Conservation (phyloP, 2,113 vertebrate species). For the Menidia beryllina region DNA sequence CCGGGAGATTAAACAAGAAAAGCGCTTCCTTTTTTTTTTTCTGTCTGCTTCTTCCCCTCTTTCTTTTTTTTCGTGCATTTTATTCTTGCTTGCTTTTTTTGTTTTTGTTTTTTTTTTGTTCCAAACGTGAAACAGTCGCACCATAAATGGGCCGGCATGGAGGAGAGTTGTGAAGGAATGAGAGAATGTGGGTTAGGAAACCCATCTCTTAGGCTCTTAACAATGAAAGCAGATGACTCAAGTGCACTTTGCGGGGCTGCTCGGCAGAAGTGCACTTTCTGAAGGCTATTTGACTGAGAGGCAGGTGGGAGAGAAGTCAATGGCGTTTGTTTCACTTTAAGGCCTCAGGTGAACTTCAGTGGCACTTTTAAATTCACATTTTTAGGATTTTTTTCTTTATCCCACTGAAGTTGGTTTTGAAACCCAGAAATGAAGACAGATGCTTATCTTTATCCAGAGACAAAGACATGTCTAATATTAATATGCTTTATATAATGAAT, state of each 20-base stretch:
- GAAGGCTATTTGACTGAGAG: slow-evolving; percentile 46
- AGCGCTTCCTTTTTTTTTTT: slow-evolving; percentile 68
- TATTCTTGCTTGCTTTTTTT: slow-evolving; percentile 53
- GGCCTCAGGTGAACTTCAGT: slow-evolving; percentile 77
- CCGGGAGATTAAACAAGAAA: slow-evolving; percentile 78
- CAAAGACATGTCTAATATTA: slow-evolving; percentile 64
- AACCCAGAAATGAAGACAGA: slow-evolving; percentile 61
- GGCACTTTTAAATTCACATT: slow-evolving; percentile 59
- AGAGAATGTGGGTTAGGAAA: slow-evolving; percentile 51
- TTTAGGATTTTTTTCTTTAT: slow-evolving; percentile 38
- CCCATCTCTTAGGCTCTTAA: slow-evolving; percentile 52
- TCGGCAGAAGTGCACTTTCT: slow-evolving; percentile 68
- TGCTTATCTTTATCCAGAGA: slow-evolving; percentile 56
- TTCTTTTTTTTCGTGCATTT: slow-evolving; percentile 25
- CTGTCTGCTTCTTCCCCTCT: slow-evolving; percentile 33
- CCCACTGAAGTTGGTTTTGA: slow-evolving; percentile 51
- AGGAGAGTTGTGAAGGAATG: slow-evolving; percentile 30
- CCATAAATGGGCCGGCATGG: slow-evolving; percentile 48
- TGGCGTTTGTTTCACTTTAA: slow-evolving; percentile 61
- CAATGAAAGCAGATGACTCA: slow-evolving; percentile 50
- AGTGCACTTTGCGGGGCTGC: slow-evolving; percentile 66
- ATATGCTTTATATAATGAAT: slow-evolving; percentile 75
- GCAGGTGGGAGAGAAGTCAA: slow-evolving; percentile 21
- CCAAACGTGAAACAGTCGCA: slow-evolving; percentile 52
- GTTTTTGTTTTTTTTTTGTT: too few relatives aligned